These are phyloP conservation scores for Mamestra configurata DNA, from an alignment of 1,140 invertebrate species.

Conservation along the genomic window DNA sequence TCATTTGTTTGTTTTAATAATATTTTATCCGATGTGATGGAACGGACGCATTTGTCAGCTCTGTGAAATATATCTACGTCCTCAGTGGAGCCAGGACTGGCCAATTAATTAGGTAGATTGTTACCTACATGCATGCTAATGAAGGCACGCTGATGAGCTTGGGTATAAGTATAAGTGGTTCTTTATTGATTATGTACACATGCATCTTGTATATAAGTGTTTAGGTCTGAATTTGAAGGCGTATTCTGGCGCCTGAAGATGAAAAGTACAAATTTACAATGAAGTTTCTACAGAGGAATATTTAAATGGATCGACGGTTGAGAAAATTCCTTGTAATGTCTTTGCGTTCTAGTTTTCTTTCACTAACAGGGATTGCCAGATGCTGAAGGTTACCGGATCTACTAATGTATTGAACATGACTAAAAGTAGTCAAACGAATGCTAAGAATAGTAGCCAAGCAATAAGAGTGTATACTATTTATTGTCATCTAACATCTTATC, in stretches of 20 bases:
- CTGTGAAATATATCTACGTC: constrained; percentile 79
- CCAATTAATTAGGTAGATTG: constrained; percentile 81
- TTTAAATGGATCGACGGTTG: too few relatives aligned
- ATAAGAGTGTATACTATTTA: too few relatives aligned
- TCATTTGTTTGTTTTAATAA: constrained; percentile 88
- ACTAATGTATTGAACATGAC: too few relatives aligned
- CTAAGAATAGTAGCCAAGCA: background rate
- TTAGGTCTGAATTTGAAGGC: background rate
- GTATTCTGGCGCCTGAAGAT: too few relatives aligned
- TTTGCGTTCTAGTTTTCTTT: too few relatives aligned
- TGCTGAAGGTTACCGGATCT: too few relatives aligned
- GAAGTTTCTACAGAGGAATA: too few relatives aligned
- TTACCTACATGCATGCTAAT: constrained; percentile 66
- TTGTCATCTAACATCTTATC: too few relatives aligned
- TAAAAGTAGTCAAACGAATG: too few relatives aligned
- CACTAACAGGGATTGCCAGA: too few relatives aligned
- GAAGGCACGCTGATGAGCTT: constrained; percentile 59
- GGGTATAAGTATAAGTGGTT: background rate
- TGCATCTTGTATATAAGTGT: background rate
- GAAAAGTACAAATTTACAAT: too few relatives aligned
- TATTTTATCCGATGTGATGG: constrained; percentile 87
- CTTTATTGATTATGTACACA: background rate
- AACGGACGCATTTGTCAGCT: constrained; percentile 86
- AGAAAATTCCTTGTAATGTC: too few relatives aligned
- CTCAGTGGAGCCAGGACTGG: constrained; percentile 66